Conservation (phyloP, 2,797 vertebrate genomes). For the Macroramphosus scolopax region DNA sequence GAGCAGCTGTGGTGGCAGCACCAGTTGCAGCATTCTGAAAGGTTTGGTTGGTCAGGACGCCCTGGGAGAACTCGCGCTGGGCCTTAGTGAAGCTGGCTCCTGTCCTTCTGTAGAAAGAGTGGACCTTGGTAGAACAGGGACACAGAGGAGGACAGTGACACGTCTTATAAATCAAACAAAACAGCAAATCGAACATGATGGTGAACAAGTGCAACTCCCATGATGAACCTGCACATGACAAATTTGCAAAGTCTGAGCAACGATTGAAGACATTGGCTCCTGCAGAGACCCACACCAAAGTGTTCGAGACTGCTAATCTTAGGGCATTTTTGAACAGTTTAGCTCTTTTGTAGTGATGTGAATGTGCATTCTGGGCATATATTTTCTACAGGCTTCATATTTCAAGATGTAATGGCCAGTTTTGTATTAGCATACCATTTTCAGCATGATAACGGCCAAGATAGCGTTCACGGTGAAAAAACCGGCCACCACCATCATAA, state of each 20-base stretch:
- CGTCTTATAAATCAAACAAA: background rate
- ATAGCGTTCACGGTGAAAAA: conserved; percentile 89
- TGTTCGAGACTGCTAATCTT: too few species aligned
- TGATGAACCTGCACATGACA: too few species aligned
- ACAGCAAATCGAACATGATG: too few species aligned
- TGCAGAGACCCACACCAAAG: too few species aligned
- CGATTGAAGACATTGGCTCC: too few species aligned
- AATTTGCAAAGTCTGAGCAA: too few species aligned
- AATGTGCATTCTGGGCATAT: too few species aligned
- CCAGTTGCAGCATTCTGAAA: conserved; percentile 81
- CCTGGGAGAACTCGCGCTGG: conserved; percentile 93
- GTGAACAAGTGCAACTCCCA: too few species aligned
- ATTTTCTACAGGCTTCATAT: too few species aligned
- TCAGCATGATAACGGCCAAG: conserved; percentile 87
- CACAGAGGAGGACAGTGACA: background rate
- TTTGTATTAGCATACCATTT: conserved; percentile 79
- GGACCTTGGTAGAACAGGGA: conserved; percentile 79
- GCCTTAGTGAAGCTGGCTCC: conserved; percentile 96
- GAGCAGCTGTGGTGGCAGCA: conserved; percentile 82
- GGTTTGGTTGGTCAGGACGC: conserved; percentile 85
- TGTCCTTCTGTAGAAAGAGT: conserved; percentile 89
- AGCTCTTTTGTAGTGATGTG: too few species aligned
- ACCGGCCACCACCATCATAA: conserved; percentile 94
- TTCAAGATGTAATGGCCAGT: too few species aligned
- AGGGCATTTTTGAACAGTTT: too few species aligned